A percentile compares a stretch with the other conserved stretches of the same genome.
Evolutionary conservation across 2,888 invertebrate species (phyloP).

Genomic region (Xanthia togata): DNA sequence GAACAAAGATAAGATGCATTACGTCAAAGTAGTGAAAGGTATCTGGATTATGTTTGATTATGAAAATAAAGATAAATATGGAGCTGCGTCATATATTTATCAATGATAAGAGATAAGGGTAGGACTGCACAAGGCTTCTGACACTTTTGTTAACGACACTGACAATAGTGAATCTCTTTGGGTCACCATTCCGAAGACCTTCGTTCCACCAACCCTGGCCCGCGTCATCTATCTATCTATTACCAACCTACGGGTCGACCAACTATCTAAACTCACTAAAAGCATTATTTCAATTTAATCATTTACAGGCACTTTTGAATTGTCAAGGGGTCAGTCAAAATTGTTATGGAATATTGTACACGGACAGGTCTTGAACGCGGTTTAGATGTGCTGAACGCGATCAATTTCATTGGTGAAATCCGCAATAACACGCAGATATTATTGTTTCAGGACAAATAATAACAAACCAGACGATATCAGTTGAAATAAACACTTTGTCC

Average conservation of each 20-base stretch:
- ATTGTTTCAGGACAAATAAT: background rate
- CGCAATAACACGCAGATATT: background rate
- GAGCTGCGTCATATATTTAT: constrained; percentile 3
- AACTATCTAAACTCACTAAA: too few relatives aligned
- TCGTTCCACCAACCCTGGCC: background rate
- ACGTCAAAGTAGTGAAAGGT: constrained; percentile 36
- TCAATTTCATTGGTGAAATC: too few relatives aligned
- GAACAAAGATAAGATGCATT: constrained; percentile 32
- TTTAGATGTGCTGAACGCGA: too few relatives aligned
- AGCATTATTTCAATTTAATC: too few relatives aligned
- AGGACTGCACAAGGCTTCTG: background rate
- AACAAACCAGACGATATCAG: background rate
- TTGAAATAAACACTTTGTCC: constrained; percentile 22
- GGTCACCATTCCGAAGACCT: background rate
- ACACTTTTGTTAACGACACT: background rate
- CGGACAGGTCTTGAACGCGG: too few relatives aligned
- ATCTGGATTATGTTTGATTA: constrained; percentile 35
- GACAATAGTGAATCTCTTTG: too few relatives aligned
- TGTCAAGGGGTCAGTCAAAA: too few relatives aligned
- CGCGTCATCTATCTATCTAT: too few relatives aligned
- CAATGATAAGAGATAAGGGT: background rate
- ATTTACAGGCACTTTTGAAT: too few relatives aligned
- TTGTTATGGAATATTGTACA: too few relatives aligned
- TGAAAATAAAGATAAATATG: constrained; percentile 22
- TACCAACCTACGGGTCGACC: too few relatives aligned